Conservation (phyloP, 2,797 vertebrate genomes). For the Sebastes iracundus region DNA sequence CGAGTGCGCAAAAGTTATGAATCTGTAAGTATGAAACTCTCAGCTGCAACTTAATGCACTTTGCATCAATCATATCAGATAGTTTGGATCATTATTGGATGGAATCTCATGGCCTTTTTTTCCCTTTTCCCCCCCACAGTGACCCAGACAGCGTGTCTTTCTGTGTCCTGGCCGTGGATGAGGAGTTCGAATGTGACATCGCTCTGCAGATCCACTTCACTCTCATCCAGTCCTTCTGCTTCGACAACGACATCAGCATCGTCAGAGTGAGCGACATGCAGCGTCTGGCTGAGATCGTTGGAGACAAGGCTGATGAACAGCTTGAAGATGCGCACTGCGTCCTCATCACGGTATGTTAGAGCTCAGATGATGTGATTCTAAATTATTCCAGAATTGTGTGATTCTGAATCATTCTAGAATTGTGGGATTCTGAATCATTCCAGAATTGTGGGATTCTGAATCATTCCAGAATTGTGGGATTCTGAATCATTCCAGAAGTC, state of each 20-base stretch:
- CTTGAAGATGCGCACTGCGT: constrained; percentile 91
- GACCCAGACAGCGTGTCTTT: constrained; percentile 92
- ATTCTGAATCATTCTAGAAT: too few relatives aligned
- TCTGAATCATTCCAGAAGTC: too few relatives aligned
- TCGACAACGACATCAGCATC: constrained; percentile 96
- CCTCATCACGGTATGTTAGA: constrained; percentile 90
- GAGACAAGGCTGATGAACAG: constrained; percentile 73
- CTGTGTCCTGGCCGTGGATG: constrained; percentile 90
- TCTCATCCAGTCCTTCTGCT: constrained; percentile 97
- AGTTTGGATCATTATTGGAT: neutral
- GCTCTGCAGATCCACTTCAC: constrained; percentile 98
- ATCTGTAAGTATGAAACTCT: constrained; percentile 88
- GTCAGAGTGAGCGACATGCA: constrained; percentile 90
- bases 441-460: too few relatives aligned
- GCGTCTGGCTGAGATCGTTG: constrained; percentile 87
- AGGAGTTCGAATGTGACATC: constrained; percentile 88
- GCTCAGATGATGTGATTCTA: neutral
- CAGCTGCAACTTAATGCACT: fast-evolving
- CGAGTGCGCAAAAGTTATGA: constrained; percentile 96
- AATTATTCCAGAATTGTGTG: too few relatives aligned
- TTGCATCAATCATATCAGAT: fast-evolving
- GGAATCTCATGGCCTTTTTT: neutral
- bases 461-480: too few relatives aligned
- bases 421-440: too few relatives aligned
- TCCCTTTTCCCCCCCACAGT: constrained; percentile 65